These are phyloP conservation scores for Vandiemenella viatica DNA, from an alignment of 2,888 invertebrate species.

Conservation along the genomic window DNA sequence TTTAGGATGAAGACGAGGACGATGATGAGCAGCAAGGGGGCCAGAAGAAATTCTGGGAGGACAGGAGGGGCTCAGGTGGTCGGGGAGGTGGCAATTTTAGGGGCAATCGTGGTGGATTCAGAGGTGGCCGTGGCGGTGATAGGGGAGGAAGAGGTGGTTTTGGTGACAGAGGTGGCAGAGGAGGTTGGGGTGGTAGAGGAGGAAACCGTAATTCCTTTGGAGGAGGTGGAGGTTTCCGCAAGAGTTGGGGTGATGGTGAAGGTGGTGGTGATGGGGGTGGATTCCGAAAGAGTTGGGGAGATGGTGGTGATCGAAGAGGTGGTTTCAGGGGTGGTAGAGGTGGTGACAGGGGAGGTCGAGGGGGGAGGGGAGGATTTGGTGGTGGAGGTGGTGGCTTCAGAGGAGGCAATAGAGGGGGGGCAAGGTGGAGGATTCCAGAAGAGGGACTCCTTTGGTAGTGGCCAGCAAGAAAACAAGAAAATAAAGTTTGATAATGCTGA, in stretches of 20 bases:
- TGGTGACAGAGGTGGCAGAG: conserved; percentile 22
- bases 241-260: conserved; percentile 17
- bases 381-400: conserved; percentile 11
- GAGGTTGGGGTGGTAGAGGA: conserved; percentile 21
- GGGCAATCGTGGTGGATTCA: conserved; percentile 23
- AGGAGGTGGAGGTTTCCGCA: conserved; percentile 13
- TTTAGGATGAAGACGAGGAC: conserved; percentile 25
- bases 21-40: no score
- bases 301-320: conserved; percentile 22
- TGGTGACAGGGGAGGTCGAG: conserved; percentile 30
- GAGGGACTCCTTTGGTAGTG: conserved; percentile 17
- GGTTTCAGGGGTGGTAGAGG: conserved; percentile 15
- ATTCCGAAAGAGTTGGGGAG: conserved; percentile 14
- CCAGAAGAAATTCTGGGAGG: conserved; percentile 15
- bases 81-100: conserved; percentile 22
- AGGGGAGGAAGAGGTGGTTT: conserved; percentile 20
- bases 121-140: conserved; percentile 19
- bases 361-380: conserved; percentile 46
- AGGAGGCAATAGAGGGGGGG: conserved; percentile 15
- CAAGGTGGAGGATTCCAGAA: conserved; percentile 17
- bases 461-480: conserved; percentile 45
- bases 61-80: conserved; percentile 18
- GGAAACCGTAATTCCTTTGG: conserved; percentile 19
- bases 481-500: conserved; percentile 45
- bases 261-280: conserved; percentile 15